Evolutionary conservation across 2,113 vertebrate species (phyloP).

Genomic region (Cranoglanis bouderius): DNA sequence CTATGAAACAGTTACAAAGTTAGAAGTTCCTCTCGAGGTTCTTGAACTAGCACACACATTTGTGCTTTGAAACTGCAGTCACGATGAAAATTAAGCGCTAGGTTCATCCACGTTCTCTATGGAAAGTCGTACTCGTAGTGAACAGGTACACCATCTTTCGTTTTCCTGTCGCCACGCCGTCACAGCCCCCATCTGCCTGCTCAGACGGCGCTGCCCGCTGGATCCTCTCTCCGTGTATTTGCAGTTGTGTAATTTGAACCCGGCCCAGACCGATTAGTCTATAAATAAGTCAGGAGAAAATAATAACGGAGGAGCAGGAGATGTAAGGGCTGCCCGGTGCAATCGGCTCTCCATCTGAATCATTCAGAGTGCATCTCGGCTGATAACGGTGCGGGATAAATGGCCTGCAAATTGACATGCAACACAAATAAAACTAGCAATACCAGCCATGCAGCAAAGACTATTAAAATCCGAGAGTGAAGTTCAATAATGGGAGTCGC

Average conservation of each 20-base stretch:
- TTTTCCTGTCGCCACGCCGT: neutral
- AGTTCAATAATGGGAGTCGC: constrained; percentile 20
- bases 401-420: constrained; percentile 42
- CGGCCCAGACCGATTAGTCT: constrained; percentile 45
- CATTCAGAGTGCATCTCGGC: constrained; percentile 37
- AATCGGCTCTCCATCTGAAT: constrained; percentile 25
- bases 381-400: constrained; percentile 46
- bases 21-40: neutral
- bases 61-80: no score
- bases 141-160: neutral
- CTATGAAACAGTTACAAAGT: neutral
- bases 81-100: no score
- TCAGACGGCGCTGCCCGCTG: neutral
- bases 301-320: constrained; percentile 30
- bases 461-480: neutral
- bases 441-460: constrained; percentile 4
- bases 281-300: constrained; percentile 55
- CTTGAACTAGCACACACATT: neutral
- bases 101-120: neutral
- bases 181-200: neutral
- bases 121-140: neutral
- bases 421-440: constrained; percentile 52
- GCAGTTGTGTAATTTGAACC: constrained; percentile 49
- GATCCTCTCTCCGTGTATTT: constrained; percentile 17
- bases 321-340: constrained; percentile 4